phyloP scores from a whole-genome alignment of 1,140 invertebrate genomes.

The Hetaerina americana region DNA sequence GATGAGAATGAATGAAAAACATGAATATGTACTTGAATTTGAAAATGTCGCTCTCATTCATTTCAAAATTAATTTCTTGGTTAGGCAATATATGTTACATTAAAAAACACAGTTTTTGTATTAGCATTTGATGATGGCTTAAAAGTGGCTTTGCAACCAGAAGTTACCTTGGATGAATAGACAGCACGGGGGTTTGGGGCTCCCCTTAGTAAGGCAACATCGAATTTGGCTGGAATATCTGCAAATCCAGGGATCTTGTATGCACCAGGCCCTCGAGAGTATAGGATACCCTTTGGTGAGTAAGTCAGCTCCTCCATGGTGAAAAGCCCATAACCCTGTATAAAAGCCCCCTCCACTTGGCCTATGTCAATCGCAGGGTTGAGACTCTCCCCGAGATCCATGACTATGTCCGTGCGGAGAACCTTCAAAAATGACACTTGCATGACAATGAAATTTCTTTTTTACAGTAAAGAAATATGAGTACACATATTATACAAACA shows the following conservation, averaged over 20 bases:
- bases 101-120: no score
- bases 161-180: conserved; percentile 54
- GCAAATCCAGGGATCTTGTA: conserved; percentile 49
- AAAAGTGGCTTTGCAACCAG: neutral
- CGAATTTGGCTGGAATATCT: conserved; percentile 44
- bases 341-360: conserved; percentile 55
- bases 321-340: conserved; percentile 50
- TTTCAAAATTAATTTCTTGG: neutral
- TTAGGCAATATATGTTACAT: no score
- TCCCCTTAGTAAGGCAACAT: conserved; percentile 47
- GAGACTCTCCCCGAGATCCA: conserved; percentile 52
- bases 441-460: neutral
- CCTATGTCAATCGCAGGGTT: conserved; percentile 59
- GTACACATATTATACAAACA: no score
- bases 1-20: no score
- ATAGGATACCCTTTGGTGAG: conserved; percentile 38
- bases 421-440: conserved; percentile 31
- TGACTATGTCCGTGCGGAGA: conserved; percentile 50
- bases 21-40: no score
- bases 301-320: conserved; percentile 47
- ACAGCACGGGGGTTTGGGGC: conserved; percentile 46
- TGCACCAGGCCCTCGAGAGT: conserved; percentile 44
- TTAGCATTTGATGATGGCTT: neutral
- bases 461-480: neutral
- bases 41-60: neutral